Evolutionary conservation across 1,140 invertebrate genomes (phyloP).

Genomic region (Latrodectus geometricus): DNA sequence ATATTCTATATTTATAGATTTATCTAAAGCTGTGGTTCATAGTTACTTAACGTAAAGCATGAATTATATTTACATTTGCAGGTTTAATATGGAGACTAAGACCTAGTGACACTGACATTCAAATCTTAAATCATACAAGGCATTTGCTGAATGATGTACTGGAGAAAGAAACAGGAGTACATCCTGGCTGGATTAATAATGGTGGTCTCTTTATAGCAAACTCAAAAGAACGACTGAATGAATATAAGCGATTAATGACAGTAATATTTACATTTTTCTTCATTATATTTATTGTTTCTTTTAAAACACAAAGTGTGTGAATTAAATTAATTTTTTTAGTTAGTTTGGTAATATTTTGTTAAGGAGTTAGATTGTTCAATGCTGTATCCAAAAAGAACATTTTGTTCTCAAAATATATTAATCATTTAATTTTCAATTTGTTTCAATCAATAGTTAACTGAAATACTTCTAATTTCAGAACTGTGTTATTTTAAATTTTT

Average conservation of each 20-base stretch:
- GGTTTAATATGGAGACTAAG: conserved; percentile 86
- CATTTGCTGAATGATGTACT: conserved; percentile 75
- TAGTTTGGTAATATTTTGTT: too few relatives aligned
- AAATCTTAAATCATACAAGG: conserved; percentile 78
- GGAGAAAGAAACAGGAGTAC: conserved; percentile 81
- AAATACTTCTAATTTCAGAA: too few relatives aligned
- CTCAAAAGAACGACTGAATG: conserved; percentile 79
- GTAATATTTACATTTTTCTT: conserved; percentile 66
- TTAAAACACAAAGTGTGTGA: too few relatives aligned
- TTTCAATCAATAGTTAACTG: too few relatives aligned
- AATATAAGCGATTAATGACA: conserved; percentile 85
- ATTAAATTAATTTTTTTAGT: too few relatives aligned
- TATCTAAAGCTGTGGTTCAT: too few relatives aligned
- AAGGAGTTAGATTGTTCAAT: too few relatives aligned
- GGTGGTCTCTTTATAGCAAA: conserved; percentile 89
- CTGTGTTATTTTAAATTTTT: not conserved
- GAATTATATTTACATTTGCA: conserved; percentile 68
- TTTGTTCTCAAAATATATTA: too few relatives aligned
- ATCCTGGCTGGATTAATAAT: conserved; percentile 88
- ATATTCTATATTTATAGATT: too few relatives aligned
- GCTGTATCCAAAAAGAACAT: too few relatives aligned
- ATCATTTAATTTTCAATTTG: too few relatives aligned
- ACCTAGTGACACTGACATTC: conserved; percentile 84
- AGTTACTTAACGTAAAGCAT: too few relatives aligned
- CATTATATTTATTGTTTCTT: not conserved